These are phyloP conservation scores for Corydoras sp. DNA, from an alignment of 2,113 vertebrate species.

Conservation along the genomic window DNA sequence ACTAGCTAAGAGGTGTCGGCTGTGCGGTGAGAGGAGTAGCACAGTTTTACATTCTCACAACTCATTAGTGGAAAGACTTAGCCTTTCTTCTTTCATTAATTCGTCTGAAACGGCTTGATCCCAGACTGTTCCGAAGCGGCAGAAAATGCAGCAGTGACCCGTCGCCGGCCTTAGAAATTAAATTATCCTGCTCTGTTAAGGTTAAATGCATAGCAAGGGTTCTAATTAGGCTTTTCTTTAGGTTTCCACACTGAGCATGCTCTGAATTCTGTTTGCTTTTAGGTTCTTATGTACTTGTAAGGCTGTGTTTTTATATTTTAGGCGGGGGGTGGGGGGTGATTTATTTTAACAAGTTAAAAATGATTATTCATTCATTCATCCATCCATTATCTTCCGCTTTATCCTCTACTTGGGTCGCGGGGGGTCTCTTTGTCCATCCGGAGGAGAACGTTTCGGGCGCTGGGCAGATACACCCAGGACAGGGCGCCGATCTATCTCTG, in stretches of 20 bases:
- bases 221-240: not conserved
- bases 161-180: conserved; percentile 5
- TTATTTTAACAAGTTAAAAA: too few species aligned
- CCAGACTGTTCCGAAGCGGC: not conserved
- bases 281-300: too few species aligned
- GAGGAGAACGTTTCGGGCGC: too few species aligned
- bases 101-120: conserved; percentile 19
- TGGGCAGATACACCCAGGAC: too few species aligned
- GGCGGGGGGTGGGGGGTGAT: too few species aligned
- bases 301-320: too few species aligned
- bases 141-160: conserved; percentile 3
- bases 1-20: not conserved
- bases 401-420: too few species aligned
- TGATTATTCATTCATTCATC: too few species aligned
- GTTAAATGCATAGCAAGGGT: conserved; percentile 7
- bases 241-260: not conserved
- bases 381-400: too few species aligned
- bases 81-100: conserved; percentile 16
- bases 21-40: not conserved
- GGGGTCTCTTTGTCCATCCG: too few species aligned
- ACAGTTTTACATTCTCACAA: not conserved
- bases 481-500: too few species aligned
- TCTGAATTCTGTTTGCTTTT: too few species aligned
- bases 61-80: conserved; percentile 8
- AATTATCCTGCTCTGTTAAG: conserved; percentile 11